phyloP scores from a whole-genome alignment of 2,113 vertebrate species.

The Trematocara marginatum region DNA sequence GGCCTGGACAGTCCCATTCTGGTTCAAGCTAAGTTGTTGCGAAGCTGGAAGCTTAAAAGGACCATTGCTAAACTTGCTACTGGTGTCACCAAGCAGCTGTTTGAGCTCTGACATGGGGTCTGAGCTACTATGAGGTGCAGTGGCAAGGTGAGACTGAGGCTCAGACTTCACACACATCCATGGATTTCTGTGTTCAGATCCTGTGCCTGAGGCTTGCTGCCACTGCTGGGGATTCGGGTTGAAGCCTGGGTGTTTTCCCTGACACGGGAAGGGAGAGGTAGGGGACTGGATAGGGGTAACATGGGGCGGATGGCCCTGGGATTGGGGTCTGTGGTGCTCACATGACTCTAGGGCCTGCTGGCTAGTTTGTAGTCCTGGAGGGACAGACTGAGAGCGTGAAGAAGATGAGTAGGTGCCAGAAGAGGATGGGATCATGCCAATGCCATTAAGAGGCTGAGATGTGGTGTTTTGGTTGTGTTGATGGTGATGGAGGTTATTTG shows the following conservation, averaged over 20 bases:
- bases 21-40: slow-evolving; percentile 59
- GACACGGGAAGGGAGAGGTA: slow-evolving; percentile 64
- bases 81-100: slow-evolving; percentile 83
- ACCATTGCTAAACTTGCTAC: slow-evolving; percentile 77
- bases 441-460: slow-evolving; percentile 48
- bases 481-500: slow-evolving; percentile 60
- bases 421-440: slow-evolving; percentile 36
- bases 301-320: slow-evolving; percentile 63
- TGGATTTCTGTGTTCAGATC: slow-evolving; percentile 58
- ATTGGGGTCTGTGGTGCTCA: slow-evolving; percentile 71
- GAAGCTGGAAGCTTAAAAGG: slow-evolving; percentile 79
- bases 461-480: slow-evolving; percentile 29
- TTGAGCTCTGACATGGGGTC: slow-evolving; percentile 94
- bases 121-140: slow-evolving; percentile 54
- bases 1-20: slow-evolving; percentile 52
- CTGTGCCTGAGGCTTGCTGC: slow-evolving; percentile 54
- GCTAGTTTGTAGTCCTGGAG: slow-evolving; percentile 56
- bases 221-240: slow-evolving; percentile 56
- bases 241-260: slow-evolving; percentile 47
- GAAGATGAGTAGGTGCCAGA: slow-evolving; percentile 36
- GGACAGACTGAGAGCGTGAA: slow-evolving; percentile 68
- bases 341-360: slow-evolving; percentile 54
- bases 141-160: slow-evolving; percentile 42
- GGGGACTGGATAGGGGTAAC: slow-evolving; percentile 57
- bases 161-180: slow-evolving; percentile 71